Conservation (phyloP, 2,797 vertebrate genomes). For the Pogoniulus pusillus region DNA sequence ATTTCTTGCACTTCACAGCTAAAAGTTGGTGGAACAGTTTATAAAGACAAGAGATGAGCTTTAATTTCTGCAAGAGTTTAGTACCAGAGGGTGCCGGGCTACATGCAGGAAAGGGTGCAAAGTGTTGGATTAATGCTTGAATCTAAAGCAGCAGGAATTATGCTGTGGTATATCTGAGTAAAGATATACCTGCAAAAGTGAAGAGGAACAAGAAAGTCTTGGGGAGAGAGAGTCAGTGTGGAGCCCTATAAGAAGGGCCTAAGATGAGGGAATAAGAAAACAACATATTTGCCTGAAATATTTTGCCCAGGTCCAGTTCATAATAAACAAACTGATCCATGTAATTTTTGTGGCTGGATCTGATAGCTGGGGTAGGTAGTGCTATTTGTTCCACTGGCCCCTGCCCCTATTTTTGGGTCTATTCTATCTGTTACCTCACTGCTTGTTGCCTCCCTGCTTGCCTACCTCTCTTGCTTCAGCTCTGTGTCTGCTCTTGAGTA, state of each 20-base stretch:
- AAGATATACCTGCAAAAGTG: background rate
- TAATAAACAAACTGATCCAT: background rate
- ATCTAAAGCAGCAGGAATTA: background rate
- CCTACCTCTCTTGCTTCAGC: background rate
- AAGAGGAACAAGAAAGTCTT: background rate
- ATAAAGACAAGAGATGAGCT: background rate
- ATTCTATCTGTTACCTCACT: background rate
- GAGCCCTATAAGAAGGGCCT: background rate
- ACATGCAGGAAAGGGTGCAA: background rate
- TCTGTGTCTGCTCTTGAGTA: accelerated
- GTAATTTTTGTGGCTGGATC: background rate
- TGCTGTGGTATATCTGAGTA: background rate
- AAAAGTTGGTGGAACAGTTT: background rate
- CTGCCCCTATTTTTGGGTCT: background rate
- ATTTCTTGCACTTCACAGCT: background rate
- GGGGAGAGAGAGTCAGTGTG: background rate
- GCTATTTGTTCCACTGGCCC: too few relatives aligned
- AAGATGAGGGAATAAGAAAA: background rate
- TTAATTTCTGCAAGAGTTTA: background rate
- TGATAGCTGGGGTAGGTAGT: background rate
- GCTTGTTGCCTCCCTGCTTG: background rate
- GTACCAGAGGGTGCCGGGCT: background rate
- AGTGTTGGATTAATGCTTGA: background rate
- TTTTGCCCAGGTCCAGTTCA: accelerated
- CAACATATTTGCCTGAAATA: background rate